A percentile compares a stretch with the other conserved stretches of the same genome.
These are phyloP conservation scores for Hexactinellida sp. DNA, from an alignment of 37 sponge, comb jelly and placozoan species.

Conservation along the genomic window DNA sequence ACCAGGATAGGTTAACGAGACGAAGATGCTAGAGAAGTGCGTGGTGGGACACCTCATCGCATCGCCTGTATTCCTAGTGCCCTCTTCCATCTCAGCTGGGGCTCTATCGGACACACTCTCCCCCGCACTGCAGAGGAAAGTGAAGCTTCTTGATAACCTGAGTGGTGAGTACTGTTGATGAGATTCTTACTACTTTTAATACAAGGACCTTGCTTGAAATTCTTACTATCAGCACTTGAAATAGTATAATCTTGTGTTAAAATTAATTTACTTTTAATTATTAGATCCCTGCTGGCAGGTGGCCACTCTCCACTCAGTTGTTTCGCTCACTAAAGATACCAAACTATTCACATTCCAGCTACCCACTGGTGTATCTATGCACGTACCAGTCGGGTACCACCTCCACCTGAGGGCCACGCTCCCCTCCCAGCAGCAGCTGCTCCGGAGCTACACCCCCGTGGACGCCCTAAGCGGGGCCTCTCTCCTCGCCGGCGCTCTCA, in stretches of 20 bases:
- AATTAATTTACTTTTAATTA: not conserved
- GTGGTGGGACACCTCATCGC: not conserved
- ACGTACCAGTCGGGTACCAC: slow-evolving; percentile 69
- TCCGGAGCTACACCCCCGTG: slow-evolving; percentile 46
- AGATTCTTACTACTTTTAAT: no score
- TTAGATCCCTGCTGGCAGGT: slow-evolving; percentile 29
- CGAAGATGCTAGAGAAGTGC: slow-evolving; percentile 6
- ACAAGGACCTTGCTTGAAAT: no score
- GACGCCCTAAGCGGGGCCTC: not conserved
- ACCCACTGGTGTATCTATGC: slow-evolving; percentile 37
- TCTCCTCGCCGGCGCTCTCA: not conserved
- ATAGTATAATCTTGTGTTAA: not conserved
- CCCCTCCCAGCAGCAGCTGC: slow-evolving; percentile 24
- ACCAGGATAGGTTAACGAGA: not conserved
- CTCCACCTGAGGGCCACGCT: slow-evolving; percentile 28
- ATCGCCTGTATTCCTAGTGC: not conserved
- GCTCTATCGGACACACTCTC: not conserved
- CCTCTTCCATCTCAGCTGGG: not conserved
- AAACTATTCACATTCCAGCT: slow-evolving; percentile 51
- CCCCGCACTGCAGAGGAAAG: not conserved
- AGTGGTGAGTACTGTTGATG: not conserved
- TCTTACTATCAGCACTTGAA: not conserved
- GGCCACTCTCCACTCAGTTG: slow-evolving; percentile 25
- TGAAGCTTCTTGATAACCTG: not conserved
- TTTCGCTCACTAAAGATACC: slow-evolving; percentile 50